Percentiles rank a stretch among this genome's conserved stretches.
phyloP scores from a whole-genome alignment of 2,113 vertebrate species.

The Notarius quadriscutis region DNA sequence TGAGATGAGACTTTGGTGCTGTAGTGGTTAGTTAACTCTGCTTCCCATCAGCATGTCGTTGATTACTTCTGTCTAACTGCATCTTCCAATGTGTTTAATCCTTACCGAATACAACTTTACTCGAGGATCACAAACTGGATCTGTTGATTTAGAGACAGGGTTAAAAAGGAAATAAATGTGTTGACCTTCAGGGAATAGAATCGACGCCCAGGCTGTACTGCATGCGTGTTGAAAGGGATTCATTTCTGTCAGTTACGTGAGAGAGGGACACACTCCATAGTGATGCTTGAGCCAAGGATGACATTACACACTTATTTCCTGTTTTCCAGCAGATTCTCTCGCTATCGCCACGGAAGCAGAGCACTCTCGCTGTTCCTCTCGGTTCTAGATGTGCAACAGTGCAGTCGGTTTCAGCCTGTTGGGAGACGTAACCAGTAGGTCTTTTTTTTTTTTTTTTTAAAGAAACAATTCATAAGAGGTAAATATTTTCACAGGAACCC shows the following conservation, averaged over 20 bases:
- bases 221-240: background rate
- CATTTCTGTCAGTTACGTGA: background rate
- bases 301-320: conserved; percentile 18
- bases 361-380: background rate
- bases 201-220: background rate
- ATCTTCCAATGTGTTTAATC: background rate
- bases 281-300: conserved; percentile 28
- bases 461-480: background rate
- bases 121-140: background rate
- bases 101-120: background rate
- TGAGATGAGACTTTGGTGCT: no score
- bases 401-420: background rate
- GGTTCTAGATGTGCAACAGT: background rate
- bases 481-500: conserved; percentile 5
- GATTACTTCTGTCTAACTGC: background rate
- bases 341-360: conserved; percentile 38
- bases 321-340: conserved; percentile 28
- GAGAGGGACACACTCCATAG: conserved; percentile 11
- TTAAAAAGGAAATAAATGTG: background rate
- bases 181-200: background rate
- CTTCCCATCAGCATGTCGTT: background rate
- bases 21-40: background rate
- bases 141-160: background rate
- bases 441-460: background rate
- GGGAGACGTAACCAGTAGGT: background rate